Percentiles rank a stretch among this genome's conserved stretches.
Conservation (phyloP, 2,888 invertebrate species). For the Spilarctia lutea region DNA sequence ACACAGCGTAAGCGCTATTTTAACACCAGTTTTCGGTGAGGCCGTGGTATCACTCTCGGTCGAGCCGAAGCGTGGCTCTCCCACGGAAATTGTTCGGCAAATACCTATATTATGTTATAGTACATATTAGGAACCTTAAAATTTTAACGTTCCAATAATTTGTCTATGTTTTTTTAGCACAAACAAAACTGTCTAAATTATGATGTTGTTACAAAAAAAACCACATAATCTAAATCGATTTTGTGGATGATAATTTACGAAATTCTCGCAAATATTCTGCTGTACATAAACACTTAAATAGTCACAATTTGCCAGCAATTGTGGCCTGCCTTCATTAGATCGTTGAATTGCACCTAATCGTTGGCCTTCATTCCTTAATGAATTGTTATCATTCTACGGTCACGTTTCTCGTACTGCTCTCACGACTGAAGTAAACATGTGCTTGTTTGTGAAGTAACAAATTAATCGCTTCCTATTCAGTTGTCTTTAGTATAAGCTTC, state of each 20-base stretch:
- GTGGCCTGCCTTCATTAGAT: not conserved
- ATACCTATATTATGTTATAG: not conserved
- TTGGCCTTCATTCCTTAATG: slow-evolving; percentile 49
- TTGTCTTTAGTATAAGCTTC: not conserved
- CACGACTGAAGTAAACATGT: not conserved
- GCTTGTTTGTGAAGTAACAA: not conserved
- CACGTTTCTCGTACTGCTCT: slow-evolving; percentile 34
- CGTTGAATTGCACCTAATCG: slow-evolving; percentile 44
- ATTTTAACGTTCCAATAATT: not conserved
- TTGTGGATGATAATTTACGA: not conserved
- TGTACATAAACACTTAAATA: slow-evolving; percentile 26
- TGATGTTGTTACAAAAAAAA: not conserved
- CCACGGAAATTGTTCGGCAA: too few relatives aligned
- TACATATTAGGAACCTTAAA: not conserved
- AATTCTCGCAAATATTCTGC: not conserved
- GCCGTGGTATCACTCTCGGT: too few relatives aligned
- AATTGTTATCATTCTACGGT: slow-evolving; percentile 42
- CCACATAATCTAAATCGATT: not conserved
- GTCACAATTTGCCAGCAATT: slow-evolving; percentile 40
- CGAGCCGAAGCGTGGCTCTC: too few relatives aligned
- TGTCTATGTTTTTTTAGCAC: not conserved
- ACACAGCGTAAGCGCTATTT: too few relatives aligned
- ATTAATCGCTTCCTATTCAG: not conserved
- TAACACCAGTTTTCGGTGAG: too few relatives aligned
- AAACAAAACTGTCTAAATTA: not conserved